These are phyloP conservation scores for Gnathonemus echidnorhynchus DNA, from an alignment of 2,113 vertebrate genomes.

Conservation along the genomic window DNA sequence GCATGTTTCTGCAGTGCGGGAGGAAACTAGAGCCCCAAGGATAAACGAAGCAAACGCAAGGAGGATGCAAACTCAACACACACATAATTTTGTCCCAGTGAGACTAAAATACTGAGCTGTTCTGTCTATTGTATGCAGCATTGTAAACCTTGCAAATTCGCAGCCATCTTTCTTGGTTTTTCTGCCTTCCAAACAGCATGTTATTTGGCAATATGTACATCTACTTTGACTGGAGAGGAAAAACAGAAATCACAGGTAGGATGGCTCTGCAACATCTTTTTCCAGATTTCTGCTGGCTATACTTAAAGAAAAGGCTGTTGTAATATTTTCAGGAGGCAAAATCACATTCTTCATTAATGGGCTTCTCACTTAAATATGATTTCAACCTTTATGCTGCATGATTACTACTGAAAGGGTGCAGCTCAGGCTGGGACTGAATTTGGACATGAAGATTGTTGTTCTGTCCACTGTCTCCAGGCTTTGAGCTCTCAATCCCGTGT, in stretches of 20 bases:
- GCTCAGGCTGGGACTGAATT: neutral
- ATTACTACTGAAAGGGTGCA: neutral
- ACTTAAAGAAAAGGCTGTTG: neutral
- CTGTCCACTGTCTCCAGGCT: neutral
- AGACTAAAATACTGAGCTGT: neutral
- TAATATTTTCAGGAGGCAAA: neutral
- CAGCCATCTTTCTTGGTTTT: neutral
- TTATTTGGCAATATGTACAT: conserved; percentile 96
- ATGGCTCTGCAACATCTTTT: neutral
- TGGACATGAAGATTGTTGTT: neutral
- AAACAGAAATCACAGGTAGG: conserved; percentile 81
- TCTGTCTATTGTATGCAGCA: neutral
- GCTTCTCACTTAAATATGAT: neutral
- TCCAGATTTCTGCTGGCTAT: neutral
- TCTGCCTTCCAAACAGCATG: conserved; percentile 67
- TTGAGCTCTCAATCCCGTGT: neutral
- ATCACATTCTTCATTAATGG: neutral
- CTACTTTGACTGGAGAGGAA: conserved; percentile 91
- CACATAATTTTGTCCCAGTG: neutral
- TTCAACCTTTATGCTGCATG: neutral
- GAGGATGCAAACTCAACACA: neutral
- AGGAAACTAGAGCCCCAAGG: neutral
- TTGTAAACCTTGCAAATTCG: neutral
- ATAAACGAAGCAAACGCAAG: neutral
- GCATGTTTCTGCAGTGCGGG: neutral